Conservation (phyloP, 2,113 vertebrate genomes). For the Sciurus niger region DNA sequence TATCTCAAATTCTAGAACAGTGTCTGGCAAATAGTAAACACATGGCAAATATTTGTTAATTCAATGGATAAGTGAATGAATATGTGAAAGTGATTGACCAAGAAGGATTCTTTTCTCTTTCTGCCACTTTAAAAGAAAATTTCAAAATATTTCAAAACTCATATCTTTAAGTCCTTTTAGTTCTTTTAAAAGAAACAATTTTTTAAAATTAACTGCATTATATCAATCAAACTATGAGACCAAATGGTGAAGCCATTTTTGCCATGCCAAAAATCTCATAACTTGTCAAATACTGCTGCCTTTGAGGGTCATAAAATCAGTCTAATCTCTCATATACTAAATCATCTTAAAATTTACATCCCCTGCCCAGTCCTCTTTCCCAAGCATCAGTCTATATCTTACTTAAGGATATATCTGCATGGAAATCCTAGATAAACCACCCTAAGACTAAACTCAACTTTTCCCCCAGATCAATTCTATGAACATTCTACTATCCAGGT, state of each 20-base stretch:
- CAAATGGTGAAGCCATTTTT: not conserved
- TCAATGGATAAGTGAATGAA: not conserved
- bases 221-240: conserved; percentile 4
- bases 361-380: not conserved
- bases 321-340: not conserved
- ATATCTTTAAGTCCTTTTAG: conserved; percentile 29
- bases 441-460: not conserved
- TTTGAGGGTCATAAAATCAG: not conserved
- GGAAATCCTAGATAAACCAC: not conserved
- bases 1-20: conserved; percentile 5
- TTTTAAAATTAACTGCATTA: not conserved
- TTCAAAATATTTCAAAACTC: conserved; percentile 13
- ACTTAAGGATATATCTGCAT: not conserved
- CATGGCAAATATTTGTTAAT: not conserved
- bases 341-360: not conserved
- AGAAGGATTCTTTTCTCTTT: conserved; percentile 37
- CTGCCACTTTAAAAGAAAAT: conserved; percentile 41
- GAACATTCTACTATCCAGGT: not conserved
- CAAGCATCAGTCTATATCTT: not conserved
- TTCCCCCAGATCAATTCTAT: not conserved
- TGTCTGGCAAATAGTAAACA: not conserved
- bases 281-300: not conserved
- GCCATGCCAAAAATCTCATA: not conserved
- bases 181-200: conserved; percentile 34
- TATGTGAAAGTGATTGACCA: not conserved